Evolutionary conservation across 2,797 vertebrate genomes (phyloP), one percentile per base, ranked within the genome.

Genomic region (Pseudocheirus occidentalis): DNA sequence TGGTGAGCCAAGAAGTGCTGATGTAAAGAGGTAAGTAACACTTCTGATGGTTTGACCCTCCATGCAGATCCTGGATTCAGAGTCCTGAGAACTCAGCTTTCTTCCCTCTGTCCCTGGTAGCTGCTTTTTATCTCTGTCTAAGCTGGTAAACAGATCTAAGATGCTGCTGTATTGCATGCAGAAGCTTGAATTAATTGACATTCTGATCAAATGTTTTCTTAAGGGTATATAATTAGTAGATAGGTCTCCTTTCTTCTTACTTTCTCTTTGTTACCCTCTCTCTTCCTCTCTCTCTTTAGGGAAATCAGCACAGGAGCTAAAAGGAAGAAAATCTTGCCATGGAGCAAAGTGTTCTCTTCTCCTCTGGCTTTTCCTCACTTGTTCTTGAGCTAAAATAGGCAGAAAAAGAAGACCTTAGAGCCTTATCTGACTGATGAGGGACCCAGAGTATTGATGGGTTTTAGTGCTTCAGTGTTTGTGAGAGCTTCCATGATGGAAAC

Each of bases 251-350:
- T 53, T 91, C 73, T 54, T 29, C 40, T 87, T 11, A 0, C 3
- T 87, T 46, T 87, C 40, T 87, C 40, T 46, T 87, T 87, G 40
- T 87, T 46, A 27, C 21, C 24, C 24, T 14, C 54, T 56, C 31
- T 14, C 54, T 56, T 27, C 50, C 87, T 10, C 28, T 58, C 92
- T 90, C 21, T n/a, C 66, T 73, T 73, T 73, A 73, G 40, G 40
- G 21, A 87, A 87, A 87, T 87, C 3, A 24, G n/a, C 66, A 46
- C 40, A 50, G 21, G 7, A 87, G 3, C 40, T 50, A 87, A 96
- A 96, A 94, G 27, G 27, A 54, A 95, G 29, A 40, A 52, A 91
- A 91, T 27, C 18, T 56, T 94, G 55, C 55, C 27, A 57, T 3
- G 40, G 6, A 55, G 58, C 40, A 50, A 27, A 87, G 50, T 46